A percentile compares a stretch with the other conserved stretches of the same genome.
Conservation (phyloP, 2,888 invertebrate genomes). For the Merodon equestris region DNA sequence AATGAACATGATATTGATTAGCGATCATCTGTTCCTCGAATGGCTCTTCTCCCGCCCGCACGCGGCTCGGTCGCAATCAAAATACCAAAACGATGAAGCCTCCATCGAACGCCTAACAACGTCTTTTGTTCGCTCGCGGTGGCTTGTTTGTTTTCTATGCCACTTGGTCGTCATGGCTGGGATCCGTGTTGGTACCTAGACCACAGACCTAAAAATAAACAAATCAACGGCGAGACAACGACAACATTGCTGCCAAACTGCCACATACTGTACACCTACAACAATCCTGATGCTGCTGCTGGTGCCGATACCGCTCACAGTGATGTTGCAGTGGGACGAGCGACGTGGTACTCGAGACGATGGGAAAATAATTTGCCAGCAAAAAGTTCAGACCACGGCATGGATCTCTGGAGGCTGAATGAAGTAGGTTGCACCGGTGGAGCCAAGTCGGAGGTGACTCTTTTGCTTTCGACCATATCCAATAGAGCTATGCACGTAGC, state of each 20-base stretch:
- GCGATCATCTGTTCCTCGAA: constrained; percentile 40
- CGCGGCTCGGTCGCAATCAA: constrained; percentile 16
- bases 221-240: constrained; percentile 28
- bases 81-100: constrained; percentile 36
- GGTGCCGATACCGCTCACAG: no score
- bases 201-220: constrained; percentile 55
- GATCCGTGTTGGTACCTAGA: constrained; percentile 41
- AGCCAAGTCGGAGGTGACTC: constrained; percentile 28
- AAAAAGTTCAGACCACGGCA: constrained; percentile 38
- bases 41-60: constrained; percentile 4
- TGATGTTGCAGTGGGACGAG: no score
- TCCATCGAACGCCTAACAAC: not conserved
- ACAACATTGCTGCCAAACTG: constrained; percentile 49
- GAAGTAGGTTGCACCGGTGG: constrained; percentile 44
- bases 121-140: no score
- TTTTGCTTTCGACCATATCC: not conserved
- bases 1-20: constrained; percentile 57
- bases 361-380: constrained; percentile 54
- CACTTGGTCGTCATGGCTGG: constrained; percentile 37
- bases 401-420: constrained; percentile 39
- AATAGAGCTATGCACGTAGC: no score
- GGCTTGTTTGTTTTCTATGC: constrained; percentile 31
- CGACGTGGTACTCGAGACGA: constrained; percentile 12
- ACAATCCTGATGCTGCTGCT: no score
- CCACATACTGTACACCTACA: constrained; percentile 3